Evolutionary conservation across 1,140 invertebrate species (phyloP), one percentile per base, ranked within the genome.

Genomic region (Pogonomyrmex barbatus): DNA sequence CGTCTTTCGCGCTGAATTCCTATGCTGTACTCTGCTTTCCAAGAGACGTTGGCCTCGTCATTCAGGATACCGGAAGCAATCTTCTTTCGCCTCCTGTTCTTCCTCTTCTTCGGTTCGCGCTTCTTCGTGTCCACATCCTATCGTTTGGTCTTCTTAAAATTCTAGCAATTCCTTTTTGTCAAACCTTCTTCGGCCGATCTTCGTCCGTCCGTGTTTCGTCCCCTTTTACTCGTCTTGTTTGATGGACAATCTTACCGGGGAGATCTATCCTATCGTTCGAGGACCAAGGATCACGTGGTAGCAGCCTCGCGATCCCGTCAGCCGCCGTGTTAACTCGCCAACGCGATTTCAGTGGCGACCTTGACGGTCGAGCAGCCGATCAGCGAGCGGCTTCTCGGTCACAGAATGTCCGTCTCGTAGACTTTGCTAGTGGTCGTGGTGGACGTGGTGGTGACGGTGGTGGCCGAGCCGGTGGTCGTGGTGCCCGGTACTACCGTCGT

Each of bases 381-480:
- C 77, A 89, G 85, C 76, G 85, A 88, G 30, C 89, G 87, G 82
- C 90, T 91, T 91, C 83, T 93, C 93, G 95, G 96, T 96, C 96
- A 98, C 96, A 98, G 97, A 96, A 98, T 98, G 93, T 98, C 98
- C 90, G 98, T 98, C 95, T 98, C 97, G 94, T 98, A 98, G 90
- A 98, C 96, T 94, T 97, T 97, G 93, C 96, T 97, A n/a, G 95
- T 96, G 86, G 96, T 96, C 68, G 93, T 94, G 71, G 76, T 56
- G 4, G 89, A 87, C 47, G 88, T 86, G 63, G 81, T 90, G 83
- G 91, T 91, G 70, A 84, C 75, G 24, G 88, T 62, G 6, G 77
- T 96, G 12, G 95, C 96, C 9, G 96, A 96, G n/a, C 96, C 96
- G 12, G 94, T 94, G 14, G 95, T 94, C 5, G 94, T 88, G 0